phyloP scores from a whole-genome alignment of 2,113 vertebrate genomes.

The Fregetta grallaria region DNA sequence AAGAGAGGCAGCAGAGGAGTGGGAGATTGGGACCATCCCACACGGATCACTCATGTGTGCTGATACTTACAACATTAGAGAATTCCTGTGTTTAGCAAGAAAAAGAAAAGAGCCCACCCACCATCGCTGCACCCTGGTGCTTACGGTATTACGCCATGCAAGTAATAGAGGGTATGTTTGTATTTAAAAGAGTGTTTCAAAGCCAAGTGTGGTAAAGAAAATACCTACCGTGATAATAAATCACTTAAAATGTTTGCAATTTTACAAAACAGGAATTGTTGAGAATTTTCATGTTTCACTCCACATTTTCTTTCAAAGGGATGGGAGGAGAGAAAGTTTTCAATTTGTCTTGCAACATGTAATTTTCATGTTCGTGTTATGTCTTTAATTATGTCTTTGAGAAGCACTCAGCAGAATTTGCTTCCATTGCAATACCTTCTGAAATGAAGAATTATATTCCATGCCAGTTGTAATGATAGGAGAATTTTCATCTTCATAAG shows the following conservation, averaged over 20 bases:
- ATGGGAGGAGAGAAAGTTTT: neutral
- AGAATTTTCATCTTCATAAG: neutral
- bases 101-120: conserved; percentile 33
- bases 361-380: neutral
- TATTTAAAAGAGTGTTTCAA: conserved; percentile 29
- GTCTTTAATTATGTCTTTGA: conserved; percentile 2
- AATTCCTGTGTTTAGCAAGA: conserved; percentile 9
- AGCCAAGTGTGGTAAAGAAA: conserved; percentile 50
- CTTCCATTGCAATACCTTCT: neutral
- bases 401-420: neutral
- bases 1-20: neutral
- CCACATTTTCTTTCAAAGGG: neutral
- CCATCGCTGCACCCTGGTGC: neutral
- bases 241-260: conserved; percentile 15
- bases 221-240: conserved; percentile 35
- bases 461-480: neutral
- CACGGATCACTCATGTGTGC: neutral
- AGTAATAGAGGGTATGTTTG: conserved; percentile 9
- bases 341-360: neutral
- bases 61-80: neutral
- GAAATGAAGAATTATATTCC: neutral
- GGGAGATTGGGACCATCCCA: neutral
- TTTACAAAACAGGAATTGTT: conserved; percentile 7
- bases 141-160: neutral
- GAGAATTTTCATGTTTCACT: neutral